Evolutionary conservation across 2,113 vertebrate species (phyloP).

Genomic region (Oceanites oceanicus): DNA sequence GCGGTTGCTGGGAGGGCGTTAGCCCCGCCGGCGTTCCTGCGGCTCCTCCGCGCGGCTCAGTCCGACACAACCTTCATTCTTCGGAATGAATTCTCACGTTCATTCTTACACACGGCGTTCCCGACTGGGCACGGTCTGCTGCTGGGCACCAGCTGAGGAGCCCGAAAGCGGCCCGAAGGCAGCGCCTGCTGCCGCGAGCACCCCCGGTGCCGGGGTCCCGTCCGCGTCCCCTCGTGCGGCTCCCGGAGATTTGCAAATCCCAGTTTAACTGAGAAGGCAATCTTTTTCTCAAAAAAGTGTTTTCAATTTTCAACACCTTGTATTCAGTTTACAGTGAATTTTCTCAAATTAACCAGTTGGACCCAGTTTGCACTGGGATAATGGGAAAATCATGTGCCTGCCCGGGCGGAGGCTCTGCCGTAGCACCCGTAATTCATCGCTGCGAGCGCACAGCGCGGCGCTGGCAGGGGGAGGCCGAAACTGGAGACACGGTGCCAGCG

Average conservation of each 20-base stretch:
- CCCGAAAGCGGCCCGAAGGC: neutral
- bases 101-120: rapidly evolving
- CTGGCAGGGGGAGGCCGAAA: no score
- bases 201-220: neutral
- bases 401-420: neutral
- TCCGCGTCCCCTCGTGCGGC: neutral
- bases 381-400: neutral
- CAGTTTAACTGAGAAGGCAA: neutral
- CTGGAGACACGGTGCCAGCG: rapidly evolving
- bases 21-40: neutral
- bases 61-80: neutral
- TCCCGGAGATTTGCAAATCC: no score
- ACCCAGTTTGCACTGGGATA: neutral
- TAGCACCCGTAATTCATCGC: no score
- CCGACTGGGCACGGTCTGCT: neutral
- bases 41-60: neutral
- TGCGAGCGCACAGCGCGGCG: neutral
- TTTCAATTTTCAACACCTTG: neutral
- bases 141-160: neutral
- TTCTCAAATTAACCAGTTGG: neutral
- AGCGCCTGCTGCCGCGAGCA: neutral
- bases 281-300: rapidly evolving
- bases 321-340: neutral
- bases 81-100: rapidly evolving
- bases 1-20: neutral